phyloP scores from a whole-genome alignment of 2,888 invertebrate genomes.

The Erebia palarica region DNA sequence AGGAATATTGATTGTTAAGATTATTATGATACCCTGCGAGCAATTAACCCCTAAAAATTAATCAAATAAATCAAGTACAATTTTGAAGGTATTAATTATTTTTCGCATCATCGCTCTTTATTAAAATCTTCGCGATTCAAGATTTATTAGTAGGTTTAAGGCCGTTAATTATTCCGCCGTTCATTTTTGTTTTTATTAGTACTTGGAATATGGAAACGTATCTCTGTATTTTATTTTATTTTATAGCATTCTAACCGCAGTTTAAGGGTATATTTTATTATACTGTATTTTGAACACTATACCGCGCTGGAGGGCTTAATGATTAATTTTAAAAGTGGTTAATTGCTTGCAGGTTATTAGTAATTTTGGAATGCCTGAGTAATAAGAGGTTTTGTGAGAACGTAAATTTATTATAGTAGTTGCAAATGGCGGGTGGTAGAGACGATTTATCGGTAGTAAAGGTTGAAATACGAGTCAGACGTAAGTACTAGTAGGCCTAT shows the following conservation, averaged over 20 bases:
- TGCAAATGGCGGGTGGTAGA: slow-evolving; percentile 45
- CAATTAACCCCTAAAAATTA: background rate
- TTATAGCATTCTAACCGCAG: background rate
- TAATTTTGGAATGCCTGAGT: slow-evolving; percentile 39
- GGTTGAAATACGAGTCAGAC: slow-evolving; percentile 36
- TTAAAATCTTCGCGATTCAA: slow-evolving; percentile 1
- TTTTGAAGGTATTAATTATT: slow-evolving; percentile 3
- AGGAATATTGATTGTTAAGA: background rate
- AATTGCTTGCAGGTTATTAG: slow-evolving; percentile 54
- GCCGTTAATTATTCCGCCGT: background rate
- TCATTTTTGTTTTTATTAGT: slow-evolving; percentile 5
- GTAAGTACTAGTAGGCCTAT: background rate
- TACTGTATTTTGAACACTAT: too few species aligned
- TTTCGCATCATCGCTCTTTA: slow-evolving; percentile 5
- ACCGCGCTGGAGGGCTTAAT: slow-evolving; percentile 43
- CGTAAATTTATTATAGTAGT: slow-evolving; percentile 53
- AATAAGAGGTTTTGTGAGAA: slow-evolving; percentile 55
- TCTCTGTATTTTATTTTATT: background rate
- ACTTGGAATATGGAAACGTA: background rate
- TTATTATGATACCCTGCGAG: slow-evolving; percentile 4
- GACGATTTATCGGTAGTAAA: slow-evolving; percentile 47
- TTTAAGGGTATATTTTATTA: slow-evolving; percentile 4
- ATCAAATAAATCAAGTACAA: slow-evolving; percentile 9
- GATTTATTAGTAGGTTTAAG: slow-evolving; percentile 14
- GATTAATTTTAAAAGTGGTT: slow-evolving; percentile 53